Conservation (phyloP, 2,888 invertebrate species). For the Monoplex corrugatus region DNA sequence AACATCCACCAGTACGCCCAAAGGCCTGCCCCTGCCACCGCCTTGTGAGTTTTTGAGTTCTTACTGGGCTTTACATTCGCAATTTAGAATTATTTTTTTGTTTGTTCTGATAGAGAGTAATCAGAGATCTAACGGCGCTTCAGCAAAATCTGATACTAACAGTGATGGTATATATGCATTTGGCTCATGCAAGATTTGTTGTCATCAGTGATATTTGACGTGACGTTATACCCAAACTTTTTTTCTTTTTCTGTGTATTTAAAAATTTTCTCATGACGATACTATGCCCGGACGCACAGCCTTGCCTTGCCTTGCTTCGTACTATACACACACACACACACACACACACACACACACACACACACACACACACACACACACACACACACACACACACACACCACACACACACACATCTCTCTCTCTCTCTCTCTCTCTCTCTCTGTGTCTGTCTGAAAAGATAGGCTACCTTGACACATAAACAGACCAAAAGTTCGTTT, state of each 20-base stretch:
- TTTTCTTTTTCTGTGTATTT: no score
- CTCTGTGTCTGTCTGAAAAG: background rate
- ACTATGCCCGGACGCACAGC: no score
- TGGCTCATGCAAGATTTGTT: no score
- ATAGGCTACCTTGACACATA: background rate
- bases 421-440: background rate
- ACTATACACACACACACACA: no score
- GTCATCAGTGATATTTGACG: background rate
- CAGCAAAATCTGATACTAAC: background rate
- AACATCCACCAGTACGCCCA: conserved; percentile 13
- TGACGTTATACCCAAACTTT: no score
- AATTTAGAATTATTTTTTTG: no score
- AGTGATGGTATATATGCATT: background rate
- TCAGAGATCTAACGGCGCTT: no score
- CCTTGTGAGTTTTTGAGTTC: background rate
- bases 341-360: no score
- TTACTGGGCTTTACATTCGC: no score
- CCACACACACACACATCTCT: background rate
- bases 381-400: background rate
- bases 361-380: background rate
- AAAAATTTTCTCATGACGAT: no score
- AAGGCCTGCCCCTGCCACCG: background rate
- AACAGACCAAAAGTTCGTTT: background rate
- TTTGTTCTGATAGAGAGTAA: no score
- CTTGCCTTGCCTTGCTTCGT: no score